phyloP scores from a whole-genome alignment of 2,888 invertebrate species.

The Encarsia formosa region DNA sequence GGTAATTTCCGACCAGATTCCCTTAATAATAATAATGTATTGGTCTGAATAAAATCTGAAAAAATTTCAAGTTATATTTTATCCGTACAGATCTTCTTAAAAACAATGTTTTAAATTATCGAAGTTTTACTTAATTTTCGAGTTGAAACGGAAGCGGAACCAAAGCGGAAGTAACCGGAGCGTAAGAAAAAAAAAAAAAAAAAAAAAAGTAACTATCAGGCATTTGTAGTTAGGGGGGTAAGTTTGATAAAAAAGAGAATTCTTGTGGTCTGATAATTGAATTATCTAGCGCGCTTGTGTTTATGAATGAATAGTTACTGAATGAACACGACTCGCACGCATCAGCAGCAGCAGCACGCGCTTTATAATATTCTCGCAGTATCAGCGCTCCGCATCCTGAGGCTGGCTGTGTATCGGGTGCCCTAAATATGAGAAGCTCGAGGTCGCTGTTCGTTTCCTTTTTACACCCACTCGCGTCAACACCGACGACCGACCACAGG shows the following conservation, averaged over 20 bases:
- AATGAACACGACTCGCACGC: constrained; percentile 32
- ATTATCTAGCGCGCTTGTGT: constrained; percentile 16
- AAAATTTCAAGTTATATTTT: too few species aligned
- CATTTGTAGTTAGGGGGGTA: too few species aligned
- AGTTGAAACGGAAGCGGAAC: too few species aligned
- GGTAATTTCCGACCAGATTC: too few species aligned
- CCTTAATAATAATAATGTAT: too few species aligned
- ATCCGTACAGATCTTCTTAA: too few species aligned
- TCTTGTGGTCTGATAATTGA: constrained; percentile 13
- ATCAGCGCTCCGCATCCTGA: constrained; percentile 42
- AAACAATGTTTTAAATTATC: too few species aligned
- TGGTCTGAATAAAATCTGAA: too few species aligned
- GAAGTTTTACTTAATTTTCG: too few species aligned
- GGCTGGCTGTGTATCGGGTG: constrained; percentile 38
- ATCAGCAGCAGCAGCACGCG: constrained; percentile 28
- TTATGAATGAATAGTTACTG: constrained; percentile 33
- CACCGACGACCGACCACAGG: too few species aligned
- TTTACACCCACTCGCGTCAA: constrained; percentile 42
- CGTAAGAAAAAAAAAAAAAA: not conserved
- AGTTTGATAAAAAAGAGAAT: too few species aligned
- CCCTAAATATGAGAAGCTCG: constrained; percentile 43
- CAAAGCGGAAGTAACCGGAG: too few species aligned
- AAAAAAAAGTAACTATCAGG: not conserved
- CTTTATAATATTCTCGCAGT: constrained; percentile 26
- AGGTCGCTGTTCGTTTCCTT: constrained; percentile 44